These are phyloP conservation scores for Euspilapteryx auroguttella DNA, from an alignment of 2,888 invertebrate genomes.

Conservation along the genomic window DNA sequence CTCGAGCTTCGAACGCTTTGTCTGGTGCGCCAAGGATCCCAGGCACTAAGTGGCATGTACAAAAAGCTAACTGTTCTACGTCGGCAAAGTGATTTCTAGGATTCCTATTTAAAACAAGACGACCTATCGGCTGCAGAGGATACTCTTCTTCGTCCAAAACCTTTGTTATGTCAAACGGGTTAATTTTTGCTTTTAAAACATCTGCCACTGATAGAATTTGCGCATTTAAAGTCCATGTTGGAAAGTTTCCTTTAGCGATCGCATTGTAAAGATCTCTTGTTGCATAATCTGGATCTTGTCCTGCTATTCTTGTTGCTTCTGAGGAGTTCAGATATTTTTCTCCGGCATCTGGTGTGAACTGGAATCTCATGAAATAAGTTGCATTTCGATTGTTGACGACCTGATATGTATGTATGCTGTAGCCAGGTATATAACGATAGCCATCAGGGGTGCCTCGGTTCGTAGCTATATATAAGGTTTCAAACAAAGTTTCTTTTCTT, in stretches of 20 bases:
- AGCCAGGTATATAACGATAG: conserved; percentile 55
- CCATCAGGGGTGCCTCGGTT: conserved; percentile 56
- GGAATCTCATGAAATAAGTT: conserved; percentile 31
- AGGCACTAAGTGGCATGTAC: conserved; percentile 20
- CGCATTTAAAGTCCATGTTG: conserved; percentile 39
- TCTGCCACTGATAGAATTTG: conserved; percentile 36
- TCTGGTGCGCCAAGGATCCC: conserved; percentile 55
- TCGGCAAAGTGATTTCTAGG: conserved; percentile 46
- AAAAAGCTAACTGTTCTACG: conserved; percentile 52
- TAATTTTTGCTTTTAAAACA: conserved; percentile 24
- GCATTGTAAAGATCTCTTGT: conserved; percentile 27
- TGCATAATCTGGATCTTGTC: conserved; percentile 26
- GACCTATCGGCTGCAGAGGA: conserved; percentile 48
- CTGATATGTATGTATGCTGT: conserved; percentile 40
- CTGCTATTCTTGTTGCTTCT: conserved; percentile 15
- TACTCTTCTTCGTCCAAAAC: conserved; percentile 39
- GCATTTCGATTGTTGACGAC: conserved; percentile 37
- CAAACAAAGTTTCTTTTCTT: conserved; percentile 42
- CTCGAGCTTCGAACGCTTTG: conserved; percentile 39
- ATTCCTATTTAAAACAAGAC: conserved; percentile 44
- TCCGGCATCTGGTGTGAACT: conserved; percentile 30
- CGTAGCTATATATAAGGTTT: conserved; percentile 43
- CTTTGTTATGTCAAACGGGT: conserved; percentile 48
- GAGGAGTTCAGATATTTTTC: conserved; percentile 27
- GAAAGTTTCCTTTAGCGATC: conserved; percentile 26